These are phyloP conservation scores for Camponotus vicinus DNA, from an alignment of 1,140 invertebrate genomes.

Conservation along the genomic window DNA sequence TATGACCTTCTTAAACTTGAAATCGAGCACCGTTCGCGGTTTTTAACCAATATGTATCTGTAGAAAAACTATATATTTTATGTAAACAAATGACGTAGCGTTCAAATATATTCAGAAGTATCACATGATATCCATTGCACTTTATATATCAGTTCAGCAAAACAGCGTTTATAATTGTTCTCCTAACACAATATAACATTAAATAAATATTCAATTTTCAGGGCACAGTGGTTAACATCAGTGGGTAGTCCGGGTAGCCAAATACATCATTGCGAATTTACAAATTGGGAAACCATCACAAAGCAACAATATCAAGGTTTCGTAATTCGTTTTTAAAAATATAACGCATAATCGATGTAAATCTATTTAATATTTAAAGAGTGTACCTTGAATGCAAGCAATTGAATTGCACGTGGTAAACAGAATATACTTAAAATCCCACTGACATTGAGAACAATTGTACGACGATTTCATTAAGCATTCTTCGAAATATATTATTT, in stretches of 20 bases:
- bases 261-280: slow-evolving; percentile 93
- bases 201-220: slow-evolving; percentile 84
- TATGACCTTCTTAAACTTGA: slow-evolving; percentile 49
- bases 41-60: background rate
- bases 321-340: slow-evolving; percentile 92
- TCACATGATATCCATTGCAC: background rate
- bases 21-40: background rate
- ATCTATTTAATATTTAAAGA: background rate
- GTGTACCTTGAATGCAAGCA: background rate
- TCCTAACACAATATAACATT: background rate
- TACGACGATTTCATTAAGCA: background rate
- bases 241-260: slow-evolving; percentile 94
- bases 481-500: background rate
- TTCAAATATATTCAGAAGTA: background rate
- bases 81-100: background rate
- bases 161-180: background rate
- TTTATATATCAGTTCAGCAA: background rate
- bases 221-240: slow-evolving; percentile 93
- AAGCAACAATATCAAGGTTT: slow-evolving; percentile 93
- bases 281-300: slow-evolving; percentile 93
- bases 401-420: background rate
- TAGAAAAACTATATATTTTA: slow-evolving; percentile 10
- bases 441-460: background rate
- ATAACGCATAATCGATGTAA: background rate
- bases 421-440: background rate